Evolutionary conservation across 35 echinoderm and acorn worm species (phyloP), one percentile per base, ranked within the genome.

Genomic region (Heliocidaris erythrogramma): DNA sequence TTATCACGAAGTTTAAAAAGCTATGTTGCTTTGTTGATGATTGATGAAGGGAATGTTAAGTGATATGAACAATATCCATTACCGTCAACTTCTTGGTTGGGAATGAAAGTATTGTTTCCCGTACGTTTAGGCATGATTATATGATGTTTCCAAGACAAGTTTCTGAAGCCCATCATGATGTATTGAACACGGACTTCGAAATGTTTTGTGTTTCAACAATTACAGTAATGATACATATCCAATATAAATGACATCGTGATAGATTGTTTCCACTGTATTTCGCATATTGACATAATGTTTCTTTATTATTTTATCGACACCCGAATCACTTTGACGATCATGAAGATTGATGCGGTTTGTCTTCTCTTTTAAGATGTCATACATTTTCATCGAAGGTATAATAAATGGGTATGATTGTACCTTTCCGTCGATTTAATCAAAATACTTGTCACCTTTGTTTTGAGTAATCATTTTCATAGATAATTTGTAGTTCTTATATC

Each of bases 21-120:
- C 7, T 27, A 78, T 78, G 65, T 78, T 7, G 65, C 65, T 21
- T 21, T 78, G 27, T n/a, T n/a, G 21, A 78, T 78, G 65, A 78
- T 78, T 27, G 65, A 78, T 78, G 65, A 78, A 78, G 52, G 5
- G 18, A 42, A 78, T n/a, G 18, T n/a, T 78, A 78, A 78, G 65
- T 78, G 65, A 78, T 78, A 78, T 78, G 65, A 78, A 78, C 65
- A 78, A 78, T 78, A 78, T 78, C 65, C 65, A 78, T 78, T 78
- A 78, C 27, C 65, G 65, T 21, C 18, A 78, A n/a, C 27, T 5
- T 7, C 27, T n/a, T 78, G 7, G 65, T 78, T 21, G 65, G 65
- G 27, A 78, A 78, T n/a, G 5, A 27, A 18, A 5, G 65, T n/a
- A 78, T 7, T 27, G 18, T 78, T 78, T 78, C 27, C 65, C 21